Evolutionary conservation across 2,113 vertebrate genomes (phyloP), one percentile per base, ranked within the genome.

Genomic region (Chloebia gouldiae): DNA sequence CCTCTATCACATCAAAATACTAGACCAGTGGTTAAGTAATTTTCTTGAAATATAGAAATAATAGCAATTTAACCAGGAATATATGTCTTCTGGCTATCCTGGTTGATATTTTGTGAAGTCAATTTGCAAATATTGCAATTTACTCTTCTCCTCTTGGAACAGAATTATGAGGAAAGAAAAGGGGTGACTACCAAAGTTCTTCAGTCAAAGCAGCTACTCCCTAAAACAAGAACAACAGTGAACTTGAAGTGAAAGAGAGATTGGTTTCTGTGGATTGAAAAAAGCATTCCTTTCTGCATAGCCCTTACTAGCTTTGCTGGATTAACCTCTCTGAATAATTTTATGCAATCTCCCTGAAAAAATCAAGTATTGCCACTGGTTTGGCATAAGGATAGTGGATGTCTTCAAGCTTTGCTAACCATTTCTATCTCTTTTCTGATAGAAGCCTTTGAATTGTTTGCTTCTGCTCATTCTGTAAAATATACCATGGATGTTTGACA

Each of bases 401-500:
- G 3, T 64, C 42, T 94, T 33, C 1, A 3, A 79, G 13, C 6
- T 88, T 68, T 63, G 44, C 17, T n/a, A 45, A 47, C 11, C 25
- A 23, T 81, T 89, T 84, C 50, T 42, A 6, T 24, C 23, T 51
- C 47, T 84, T 86, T 77, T 44, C 44, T 49, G n/a, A 35, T 7
- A 56, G 53, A 9, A 71, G 5, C 6, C 27, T 72, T 75, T 33
- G n/a, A 50, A 77, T 15, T 71, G 23, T 51, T 81, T 88, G 2
- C 5, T 83, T 66, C 63, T 70, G 9, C 17, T 57, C 11, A 13
- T 68, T 60, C 40, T 22, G 6, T 30, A 61, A 87, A 84, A 78
- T 11, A 7, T 35, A 84, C 10, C 7, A 25, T 9, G 3, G 0
- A 0, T 28, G 8, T 56, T 47, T 68, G 44, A 30, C 23, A 39